These are phyloP conservation scores for Ceramica pisi DNA, from an alignment of 2,888 invertebrate species.

Conservation along the genomic window DNA sequence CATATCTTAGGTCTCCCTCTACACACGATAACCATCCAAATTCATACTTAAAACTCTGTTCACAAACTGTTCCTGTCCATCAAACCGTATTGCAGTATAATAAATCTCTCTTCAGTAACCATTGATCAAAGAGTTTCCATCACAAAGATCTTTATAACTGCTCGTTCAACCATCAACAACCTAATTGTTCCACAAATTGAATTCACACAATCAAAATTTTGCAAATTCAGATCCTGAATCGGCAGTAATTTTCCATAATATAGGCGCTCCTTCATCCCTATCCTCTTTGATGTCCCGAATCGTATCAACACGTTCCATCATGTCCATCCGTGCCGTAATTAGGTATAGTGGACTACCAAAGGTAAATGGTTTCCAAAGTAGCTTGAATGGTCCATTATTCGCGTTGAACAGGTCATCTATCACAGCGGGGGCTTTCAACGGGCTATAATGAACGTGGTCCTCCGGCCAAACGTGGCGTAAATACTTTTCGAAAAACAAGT, in stretches of 20 bases:
- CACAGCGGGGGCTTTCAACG: conserved; percentile 79
- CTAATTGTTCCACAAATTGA: conserved; percentile 14
- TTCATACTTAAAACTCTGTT: too few relatives aligned
- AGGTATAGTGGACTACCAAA: conserved; percentile 63
- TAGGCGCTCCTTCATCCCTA: conserved; percentile 4
- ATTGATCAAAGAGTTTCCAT: conserved; percentile 3
- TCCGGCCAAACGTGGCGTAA: conserved; percentile 63
- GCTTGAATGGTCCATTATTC: conserved; percentile 83
- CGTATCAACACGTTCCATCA: conserved; percentile 50
- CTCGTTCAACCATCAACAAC: conserved; percentile 1
- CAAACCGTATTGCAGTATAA: neutral
- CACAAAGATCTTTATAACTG: conserved; percentile 3
- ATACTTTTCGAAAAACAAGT: conserved; percentile 55
- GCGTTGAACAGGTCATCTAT: conserved; percentile 83
- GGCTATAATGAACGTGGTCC: conserved; percentile 78
- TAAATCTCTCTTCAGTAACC: neutral
- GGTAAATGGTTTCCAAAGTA: conserved; percentile 71
- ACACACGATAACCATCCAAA: too few relatives aligned
- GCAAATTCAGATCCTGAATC: conserved; percentile 28
- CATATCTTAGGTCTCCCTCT: too few relatives aligned
- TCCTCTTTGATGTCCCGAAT: conserved; percentile 42
- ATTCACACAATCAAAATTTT: conserved; percentile 24
- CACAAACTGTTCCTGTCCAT: too few relatives aligned
- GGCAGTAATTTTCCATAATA: conserved; percentile 16
- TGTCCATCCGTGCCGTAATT: conserved; percentile 61